phyloP scores from a whole-genome alignment of 1,140 invertebrate species.

The Diabrotica undecimpunctata region DNA sequence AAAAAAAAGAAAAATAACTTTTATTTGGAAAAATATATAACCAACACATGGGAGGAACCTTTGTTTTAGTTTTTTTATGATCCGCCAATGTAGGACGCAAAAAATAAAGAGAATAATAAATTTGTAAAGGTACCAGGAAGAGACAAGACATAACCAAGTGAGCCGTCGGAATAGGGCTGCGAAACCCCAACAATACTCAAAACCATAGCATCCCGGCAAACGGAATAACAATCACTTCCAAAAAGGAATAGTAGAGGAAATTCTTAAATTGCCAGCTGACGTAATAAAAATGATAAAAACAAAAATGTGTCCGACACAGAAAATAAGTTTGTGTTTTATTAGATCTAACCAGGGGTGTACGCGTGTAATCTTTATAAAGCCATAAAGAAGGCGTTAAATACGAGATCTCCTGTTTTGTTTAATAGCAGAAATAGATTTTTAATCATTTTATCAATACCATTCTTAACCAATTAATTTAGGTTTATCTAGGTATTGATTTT shows the following conservation, averaged over 20 bases:
- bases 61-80: too few relatives aligned
- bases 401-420: too few relatives aligned
- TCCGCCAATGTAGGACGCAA: too few relatives aligned
- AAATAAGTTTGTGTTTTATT: conserved; percentile 36
- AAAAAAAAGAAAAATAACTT: too few relatives aligned
- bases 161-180: not conserved
- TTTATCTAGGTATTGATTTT: too few relatives aligned
- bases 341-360: not conserved
- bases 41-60: too few relatives aligned
- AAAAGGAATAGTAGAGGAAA: conserved; percentile 13
- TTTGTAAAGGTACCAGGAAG: conserved; percentile 29
- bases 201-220: conserved; percentile 25
- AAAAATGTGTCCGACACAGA: conserved; percentile 32
- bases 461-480: too few relatives aligned
- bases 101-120: conserved; percentile 30
- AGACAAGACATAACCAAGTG: conserved; percentile 30
- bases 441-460: too few relatives aligned
- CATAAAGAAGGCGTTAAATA: too few relatives aligned
- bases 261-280: conserved; percentile 29
- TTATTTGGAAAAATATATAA: too few relatives aligned
- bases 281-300: conserved; percentile 35
- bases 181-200: not conserved
- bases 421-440: too few relatives aligned
- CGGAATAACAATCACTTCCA: conserved; percentile 35
- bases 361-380: too few relatives aligned